Conservation (phyloP, 2,113 vertebrate genomes). For the Cebidichthys violaceus region DNA sequence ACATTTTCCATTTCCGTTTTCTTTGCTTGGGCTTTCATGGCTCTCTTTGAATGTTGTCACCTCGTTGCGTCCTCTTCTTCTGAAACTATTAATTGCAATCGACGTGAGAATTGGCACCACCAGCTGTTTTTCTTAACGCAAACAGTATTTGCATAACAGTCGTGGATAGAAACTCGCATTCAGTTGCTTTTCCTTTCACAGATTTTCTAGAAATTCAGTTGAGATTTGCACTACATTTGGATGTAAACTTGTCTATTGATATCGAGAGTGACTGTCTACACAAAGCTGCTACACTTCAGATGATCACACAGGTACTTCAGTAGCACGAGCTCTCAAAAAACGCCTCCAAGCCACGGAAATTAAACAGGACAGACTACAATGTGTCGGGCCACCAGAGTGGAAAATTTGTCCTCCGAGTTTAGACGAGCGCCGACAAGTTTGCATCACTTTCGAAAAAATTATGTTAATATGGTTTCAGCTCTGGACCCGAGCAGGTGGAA, state of each 20-base stretch:
- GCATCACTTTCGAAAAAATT: conserved; percentile 25
- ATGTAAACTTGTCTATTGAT: neutral
- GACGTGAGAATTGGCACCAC: neutral
- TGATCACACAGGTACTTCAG: conserved; percentile 21
- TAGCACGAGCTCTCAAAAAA: neutral
- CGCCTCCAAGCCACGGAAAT: conserved; percentile 11
- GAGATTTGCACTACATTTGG: neutral
- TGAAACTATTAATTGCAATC: neutral
- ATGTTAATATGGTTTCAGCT: conserved; percentile 35
- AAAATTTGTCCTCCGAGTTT: conserved; percentile 24
- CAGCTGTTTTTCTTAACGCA: neutral
- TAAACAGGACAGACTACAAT: conserved; percentile 7
- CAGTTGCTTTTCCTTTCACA: neutral
- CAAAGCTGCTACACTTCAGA: conserved; percentile 30
- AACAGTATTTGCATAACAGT: neutral
- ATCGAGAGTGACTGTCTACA: neutral
- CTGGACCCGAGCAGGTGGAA: conserved; percentile 41
- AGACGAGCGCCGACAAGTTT: conserved; percentile 13
- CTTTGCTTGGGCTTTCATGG: conserved; percentile 12
- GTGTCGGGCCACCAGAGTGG: conserved; percentile 7
- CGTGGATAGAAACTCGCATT: neutral
- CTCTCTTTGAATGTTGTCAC: conserved; percentile 2
- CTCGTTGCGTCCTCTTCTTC: neutral
- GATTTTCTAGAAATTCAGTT: neutral
- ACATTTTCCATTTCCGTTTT: neutral